A percentile compares a stretch with the other conserved stretches of the same genome.
These are phyloP conservation scores for Sminthopsis crassicaudata DNA, from an alignment of 2,113 vertebrate genomes.

Conservation along the genomic window DNA sequence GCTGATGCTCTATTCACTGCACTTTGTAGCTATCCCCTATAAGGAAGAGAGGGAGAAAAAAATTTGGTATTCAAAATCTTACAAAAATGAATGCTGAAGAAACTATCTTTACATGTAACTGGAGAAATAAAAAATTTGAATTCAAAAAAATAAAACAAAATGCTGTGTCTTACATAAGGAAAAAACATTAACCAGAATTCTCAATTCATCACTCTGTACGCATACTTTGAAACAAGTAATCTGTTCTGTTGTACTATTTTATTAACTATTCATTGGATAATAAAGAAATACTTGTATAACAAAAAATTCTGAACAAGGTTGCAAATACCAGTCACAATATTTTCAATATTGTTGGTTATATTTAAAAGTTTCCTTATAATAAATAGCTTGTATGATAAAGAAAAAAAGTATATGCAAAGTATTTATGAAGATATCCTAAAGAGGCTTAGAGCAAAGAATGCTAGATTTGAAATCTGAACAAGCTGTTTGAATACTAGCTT, in stretches of 20 bases:
- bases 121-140: no score
- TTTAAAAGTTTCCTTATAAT: constrained; percentile 96
- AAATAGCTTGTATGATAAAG: constrained; percentile 93
- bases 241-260: no score
- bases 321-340: constrained; percentile 85
- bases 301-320: constrained; percentile 62
- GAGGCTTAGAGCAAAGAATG: not conserved
- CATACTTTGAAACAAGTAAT: no score
- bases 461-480: not conserved
- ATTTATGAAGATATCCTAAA: not conserved
- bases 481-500: not conserved
- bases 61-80: no score
- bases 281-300: no score
- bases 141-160: constrained; percentile 50
- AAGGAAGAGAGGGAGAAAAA: no score
- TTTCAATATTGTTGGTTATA: constrained; percentile 89
- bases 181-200: constrained; percentile 69
- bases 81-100: no score
- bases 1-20: no score
- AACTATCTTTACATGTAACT: no score
- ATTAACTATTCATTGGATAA: no score
- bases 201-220: constrained; percentile 19
- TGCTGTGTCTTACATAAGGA: constrained; percentile 75
- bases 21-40: no score
- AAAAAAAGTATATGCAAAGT: not conserved